Percentiles rank a stretch among this genome's conserved stretches.
These are phyloP conservation scores for Mylabris phalerata DNA, from an alignment of 1,140 invertebrate genomes.

Conservation along the genomic window DNA sequence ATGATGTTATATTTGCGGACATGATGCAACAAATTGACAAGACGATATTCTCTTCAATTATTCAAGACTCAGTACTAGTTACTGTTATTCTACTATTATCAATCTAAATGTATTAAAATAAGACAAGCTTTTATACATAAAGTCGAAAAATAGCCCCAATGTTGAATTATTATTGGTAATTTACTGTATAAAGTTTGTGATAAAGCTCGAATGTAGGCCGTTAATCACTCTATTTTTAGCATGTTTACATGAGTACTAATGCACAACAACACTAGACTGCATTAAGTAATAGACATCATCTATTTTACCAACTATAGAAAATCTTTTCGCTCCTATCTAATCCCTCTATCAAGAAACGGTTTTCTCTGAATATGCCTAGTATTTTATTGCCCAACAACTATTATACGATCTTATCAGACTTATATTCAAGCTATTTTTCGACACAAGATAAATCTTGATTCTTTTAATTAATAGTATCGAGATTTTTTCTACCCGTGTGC, in stretches of 20 bases:
- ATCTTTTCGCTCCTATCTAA: slow-evolving; percentile 21
- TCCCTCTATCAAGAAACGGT: slow-evolving; percentile 25
- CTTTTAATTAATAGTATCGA: slow-evolving; percentile 32
- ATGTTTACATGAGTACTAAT: slow-evolving; percentile 20
- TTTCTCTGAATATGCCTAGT: slow-evolving; percentile 32
- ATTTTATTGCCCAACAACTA: slow-evolving; percentile 27
- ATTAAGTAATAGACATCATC: slow-evolving; percentile 31
- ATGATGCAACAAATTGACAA: slow-evolving; percentile 31
- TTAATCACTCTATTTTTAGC: slow-evolving; percentile 25
- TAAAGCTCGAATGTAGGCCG: neutral
- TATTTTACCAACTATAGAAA: slow-evolving; percentile 28
- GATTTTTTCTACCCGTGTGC: too few species aligned
- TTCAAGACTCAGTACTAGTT: slow-evolving; percentile 13
- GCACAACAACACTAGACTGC: slow-evolving; percentile 4
- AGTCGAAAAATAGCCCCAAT: too few species aligned
- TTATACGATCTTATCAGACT: slow-evolving; percentile 28
- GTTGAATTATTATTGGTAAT: too few species aligned
- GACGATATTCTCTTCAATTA: slow-evolving; percentile 27
- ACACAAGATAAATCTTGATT: slow-evolving; percentile 31
- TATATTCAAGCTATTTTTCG: slow-evolving; percentile 32
- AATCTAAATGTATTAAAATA: too few species aligned
- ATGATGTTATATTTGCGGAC: slow-evolving; percentile 28
- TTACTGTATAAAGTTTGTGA: too few species aligned
- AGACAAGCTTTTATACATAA: too few species aligned
- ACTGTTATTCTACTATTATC: neutral